Conservation (phyloP, 2,888 invertebrate species). For the Busseola fusca region DNA sequence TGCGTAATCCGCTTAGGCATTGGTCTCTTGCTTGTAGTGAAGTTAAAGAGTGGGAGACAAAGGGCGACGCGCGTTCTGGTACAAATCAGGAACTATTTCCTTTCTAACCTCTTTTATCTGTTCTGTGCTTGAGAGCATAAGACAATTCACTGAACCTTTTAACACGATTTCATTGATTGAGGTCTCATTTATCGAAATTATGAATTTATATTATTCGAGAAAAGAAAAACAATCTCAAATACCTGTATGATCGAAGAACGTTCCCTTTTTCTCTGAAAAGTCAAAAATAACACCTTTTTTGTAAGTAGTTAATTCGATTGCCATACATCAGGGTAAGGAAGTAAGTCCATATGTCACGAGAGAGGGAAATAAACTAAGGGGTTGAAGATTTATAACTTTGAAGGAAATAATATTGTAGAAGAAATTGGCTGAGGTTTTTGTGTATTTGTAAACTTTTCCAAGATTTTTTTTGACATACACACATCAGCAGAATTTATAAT, state of each 20-base stretch:
- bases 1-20: no score
- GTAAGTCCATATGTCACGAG: slow-evolving; percentile 24
- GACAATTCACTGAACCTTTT: no score
- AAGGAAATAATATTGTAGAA: slow-evolving; percentile 14
- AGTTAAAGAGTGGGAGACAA: no score
- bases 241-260: neutral
- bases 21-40: no score
- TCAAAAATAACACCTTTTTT: slow-evolving; percentile 26
- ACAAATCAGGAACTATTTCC: no score
- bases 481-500: no score
- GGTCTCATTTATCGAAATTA: neutral
- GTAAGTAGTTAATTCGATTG: slow-evolving; percentile 36
- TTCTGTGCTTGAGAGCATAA: no score
- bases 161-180: no score
- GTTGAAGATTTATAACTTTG: slow-evolving; percentile 31
- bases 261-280: neutral
- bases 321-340: slow-evolving; percentile 25
- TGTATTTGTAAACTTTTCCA: neutral
- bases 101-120: no score
- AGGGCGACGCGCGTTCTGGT: no score
- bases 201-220: neutral
- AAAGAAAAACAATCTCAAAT: neutral
- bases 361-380: slow-evolving; percentile 26
- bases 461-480: no score
- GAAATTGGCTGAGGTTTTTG: neutral